A percentile compares a stretch with the other conserved stretches of the same genome.
phyloP scores from a whole-genome alignment of 2,888 invertebrate genomes.

The Merodon equestris region DNA sequence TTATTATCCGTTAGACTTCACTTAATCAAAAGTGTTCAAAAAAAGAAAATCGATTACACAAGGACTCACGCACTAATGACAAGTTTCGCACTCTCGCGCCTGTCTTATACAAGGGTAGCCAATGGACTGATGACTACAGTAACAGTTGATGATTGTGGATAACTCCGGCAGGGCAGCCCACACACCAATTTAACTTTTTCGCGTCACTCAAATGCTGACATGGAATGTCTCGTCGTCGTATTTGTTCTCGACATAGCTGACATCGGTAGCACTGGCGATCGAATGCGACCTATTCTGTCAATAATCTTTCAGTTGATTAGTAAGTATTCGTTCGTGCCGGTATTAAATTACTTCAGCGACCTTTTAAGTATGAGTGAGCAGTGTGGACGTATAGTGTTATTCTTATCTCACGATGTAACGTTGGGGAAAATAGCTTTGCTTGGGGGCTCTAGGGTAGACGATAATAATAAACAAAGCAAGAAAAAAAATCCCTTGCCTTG shows the following conservation, averaged over 20 bases:
- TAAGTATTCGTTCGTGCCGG: too few species aligned
- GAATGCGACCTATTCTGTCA: slow-evolving; percentile 35
- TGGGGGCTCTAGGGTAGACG: too few species aligned
- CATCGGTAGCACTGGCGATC: too few species aligned
- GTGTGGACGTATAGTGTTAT: too few species aligned
- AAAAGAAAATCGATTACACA: background rate
- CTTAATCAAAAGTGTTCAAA: background rate
- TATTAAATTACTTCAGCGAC: too few species aligned
- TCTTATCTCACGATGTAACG: too few species aligned
- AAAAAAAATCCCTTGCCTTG: too few species aligned
- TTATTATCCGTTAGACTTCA: too few species aligned
- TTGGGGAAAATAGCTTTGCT: too few species aligned
- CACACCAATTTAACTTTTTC: slow-evolving; percentile 42
- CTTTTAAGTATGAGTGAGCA: too few species aligned
- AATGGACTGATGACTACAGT: slow-evolving; percentile 44
- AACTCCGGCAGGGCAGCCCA: slow-evolving; percentile 33
- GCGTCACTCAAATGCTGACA: slow-evolving; percentile 44
- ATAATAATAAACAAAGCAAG: too few species aligned
- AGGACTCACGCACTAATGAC: slow-evolving; percentile 13
- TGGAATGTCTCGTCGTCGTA: slow-evolving; percentile 29
- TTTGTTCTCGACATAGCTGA: background rate
- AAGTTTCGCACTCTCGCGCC: slow-evolving; percentile 9
- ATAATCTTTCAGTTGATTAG: slow-evolving; percentile 22
- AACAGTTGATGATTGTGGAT: slow-evolving; percentile 30
- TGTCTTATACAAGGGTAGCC: slow-evolving; percentile 58